These are phyloP conservation scores for Phenganax stokvisi DNA, from an alignment of 92 coral and sea anemone species.

Conservation along the genomic window DNA sequence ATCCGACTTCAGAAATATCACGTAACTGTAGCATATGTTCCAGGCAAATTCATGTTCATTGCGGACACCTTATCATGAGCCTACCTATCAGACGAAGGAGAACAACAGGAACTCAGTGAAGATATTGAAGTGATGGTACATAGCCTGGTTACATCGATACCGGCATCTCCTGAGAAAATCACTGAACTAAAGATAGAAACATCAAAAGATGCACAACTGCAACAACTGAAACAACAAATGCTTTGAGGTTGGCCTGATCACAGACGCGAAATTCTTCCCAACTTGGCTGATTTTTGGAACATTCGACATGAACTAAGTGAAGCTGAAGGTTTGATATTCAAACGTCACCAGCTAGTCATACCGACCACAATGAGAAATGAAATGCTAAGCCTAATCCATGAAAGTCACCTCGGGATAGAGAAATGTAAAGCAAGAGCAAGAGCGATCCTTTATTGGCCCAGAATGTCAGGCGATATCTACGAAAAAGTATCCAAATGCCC, in stretches of 20 bases:
- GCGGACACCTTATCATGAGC: constrained; percentile 53
- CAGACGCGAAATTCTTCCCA: constrained; percentile 16
- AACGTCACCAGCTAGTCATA: constrained; percentile 23
- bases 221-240: constrained; percentile 7
- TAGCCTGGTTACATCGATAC: constrained; percentile 35
- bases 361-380: constrained; percentile 4
- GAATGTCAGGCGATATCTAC: constrained; percentile 30
- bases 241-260: constrained; percentile 34
- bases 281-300: neutral
- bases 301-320: neutral
- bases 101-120: constrained; percentile 40
- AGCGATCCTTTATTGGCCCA: constrained; percentile 28
- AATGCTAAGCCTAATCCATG: neutral
- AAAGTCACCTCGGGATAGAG: constrained; percentile 28
- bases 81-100: constrained; percentile 14
- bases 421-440: constrained; percentile 23
- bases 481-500: constrained; percentile 24
- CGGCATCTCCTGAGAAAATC: constrained; percentile 39
- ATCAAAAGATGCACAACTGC: constrained; percentile 6
- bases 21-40: constrained; percentile 39
- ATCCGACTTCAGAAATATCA: constrained; percentile 49
- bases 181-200: constrained; percentile 30
- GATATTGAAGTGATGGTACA: constrained; percentile 40
- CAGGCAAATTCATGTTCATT: constrained; percentile 46
- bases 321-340: constrained; percentile 31